phyloP scores from a whole-genome alignment of 2,113 vertebrate species.

The Perca fluviatilis region DNA sequence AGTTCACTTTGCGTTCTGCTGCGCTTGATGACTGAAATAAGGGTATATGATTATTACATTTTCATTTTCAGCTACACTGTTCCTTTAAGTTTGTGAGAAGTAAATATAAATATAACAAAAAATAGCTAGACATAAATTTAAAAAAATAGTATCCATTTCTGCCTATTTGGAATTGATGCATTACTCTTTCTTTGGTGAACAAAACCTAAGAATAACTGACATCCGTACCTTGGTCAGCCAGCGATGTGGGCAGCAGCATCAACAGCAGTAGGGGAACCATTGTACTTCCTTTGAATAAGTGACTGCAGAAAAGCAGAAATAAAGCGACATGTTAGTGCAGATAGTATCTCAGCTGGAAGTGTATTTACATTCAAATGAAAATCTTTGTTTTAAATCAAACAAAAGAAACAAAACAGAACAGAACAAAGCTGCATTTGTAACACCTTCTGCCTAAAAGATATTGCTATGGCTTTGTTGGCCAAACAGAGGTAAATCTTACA shows the following conservation, averaged over 20 bases:
- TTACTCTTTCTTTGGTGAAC: neutral
- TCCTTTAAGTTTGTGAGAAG: neutral
- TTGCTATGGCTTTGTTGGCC: neutral
- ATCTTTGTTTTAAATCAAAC: too few relatives aligned
- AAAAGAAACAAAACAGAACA: neutral
- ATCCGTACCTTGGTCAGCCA: slow-evolving; percentile 22
- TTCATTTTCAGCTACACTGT: neutral
- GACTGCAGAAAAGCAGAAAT: neutral
- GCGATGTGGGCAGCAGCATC: slow-evolving; percentile 33
- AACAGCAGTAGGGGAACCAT: slow-evolving; percentile 47
- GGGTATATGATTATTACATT: neutral
- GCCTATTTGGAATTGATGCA: neutral
- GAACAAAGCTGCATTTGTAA: neutral
- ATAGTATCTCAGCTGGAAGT: neutral
- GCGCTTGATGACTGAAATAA: neutral
- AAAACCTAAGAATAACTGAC: neutral
- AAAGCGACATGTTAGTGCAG: neutral
- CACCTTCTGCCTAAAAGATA: neutral
- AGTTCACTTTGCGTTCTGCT: neutral
- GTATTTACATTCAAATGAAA: neutral
- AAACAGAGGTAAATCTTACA: neutral
- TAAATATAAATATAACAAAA: neutral
- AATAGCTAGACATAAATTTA: neutral
- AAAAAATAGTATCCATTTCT: neutral
- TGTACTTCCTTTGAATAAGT: slow-evolving; percentile 1